A percentile compares a stretch with the other conserved stretches of the same genome.
Conservation (phyloP, 2,797 vertebrate genomes). For the Microhierax caerulescens region DNA sequence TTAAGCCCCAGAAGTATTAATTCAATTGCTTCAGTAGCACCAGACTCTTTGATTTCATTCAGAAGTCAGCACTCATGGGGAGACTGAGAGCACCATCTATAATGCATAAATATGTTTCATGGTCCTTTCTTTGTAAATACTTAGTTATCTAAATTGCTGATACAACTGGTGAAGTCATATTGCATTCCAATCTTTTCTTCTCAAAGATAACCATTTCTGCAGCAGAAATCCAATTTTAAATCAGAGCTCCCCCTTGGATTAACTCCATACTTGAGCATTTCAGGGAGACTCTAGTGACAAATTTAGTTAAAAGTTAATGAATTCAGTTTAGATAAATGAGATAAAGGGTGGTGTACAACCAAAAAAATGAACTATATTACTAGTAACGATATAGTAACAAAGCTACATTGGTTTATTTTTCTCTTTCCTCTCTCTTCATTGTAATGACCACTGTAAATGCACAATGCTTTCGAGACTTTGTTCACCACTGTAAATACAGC, state of each 20-base stretch:
- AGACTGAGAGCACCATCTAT: background rate
- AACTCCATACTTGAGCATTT: background rate
- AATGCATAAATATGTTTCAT: background rate
- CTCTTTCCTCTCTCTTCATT: background rate
- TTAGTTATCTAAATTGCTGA: background rate
- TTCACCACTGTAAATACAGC: background rate
- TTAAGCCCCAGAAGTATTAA: constrained; percentile 45
- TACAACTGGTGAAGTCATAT: background rate
- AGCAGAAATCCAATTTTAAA: background rate
- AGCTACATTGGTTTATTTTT: background rate
- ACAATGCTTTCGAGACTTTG: background rate
- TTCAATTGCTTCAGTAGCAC: constrained; percentile 7
- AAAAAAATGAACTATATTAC: background rate
- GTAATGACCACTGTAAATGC: background rate
- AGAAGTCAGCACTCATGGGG: background rate
- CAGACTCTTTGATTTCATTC: constrained; percentile 38
- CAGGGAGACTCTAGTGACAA: background rate
- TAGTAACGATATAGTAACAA: background rate
- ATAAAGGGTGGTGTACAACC: background rate
- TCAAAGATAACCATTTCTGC: background rate
- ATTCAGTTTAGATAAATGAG: background rate
- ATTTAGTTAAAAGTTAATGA: background rate
- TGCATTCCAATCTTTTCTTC: background rate
- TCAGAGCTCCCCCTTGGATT: background rate
- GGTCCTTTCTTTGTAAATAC: background rate